Evolutionary conservation across 2,888 invertebrate species (phyloP).

Genomic region (Pediacus dermestoides): DNA sequence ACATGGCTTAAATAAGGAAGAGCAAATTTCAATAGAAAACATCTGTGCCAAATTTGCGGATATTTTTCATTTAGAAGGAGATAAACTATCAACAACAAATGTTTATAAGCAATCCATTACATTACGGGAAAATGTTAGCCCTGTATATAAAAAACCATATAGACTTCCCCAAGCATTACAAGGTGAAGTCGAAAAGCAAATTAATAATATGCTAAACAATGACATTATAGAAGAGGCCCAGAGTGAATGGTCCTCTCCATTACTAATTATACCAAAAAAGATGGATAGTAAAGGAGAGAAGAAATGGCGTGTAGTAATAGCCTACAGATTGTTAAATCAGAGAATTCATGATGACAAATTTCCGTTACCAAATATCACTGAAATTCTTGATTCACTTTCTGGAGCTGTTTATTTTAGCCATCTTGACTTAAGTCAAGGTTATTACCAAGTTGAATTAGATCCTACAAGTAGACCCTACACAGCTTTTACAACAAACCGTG

Average conservation of each 20-base stretch:
- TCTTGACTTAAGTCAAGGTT: conserved; percentile 4
- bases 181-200: neutral
- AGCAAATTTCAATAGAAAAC: conserved; percentile 4
- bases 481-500: neutral
- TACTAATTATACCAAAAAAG: conserved; percentile 1
- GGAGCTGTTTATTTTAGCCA: conserved; percentile 3
- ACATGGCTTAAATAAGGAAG: neutral
- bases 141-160: conserved; percentile 3
- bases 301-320: conserved; percentile 4
- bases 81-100: neutral
- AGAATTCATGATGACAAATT: conserved; percentile 1
- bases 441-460: conserved; percentile 2
- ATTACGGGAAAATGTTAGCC: neutral
- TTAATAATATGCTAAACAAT: conserved; percentile 1
- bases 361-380: conserved; percentile 1
- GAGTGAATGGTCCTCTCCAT: neutral
- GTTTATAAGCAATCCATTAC: conserved; percentile 1
- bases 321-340: neutral
- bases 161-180: neutral
- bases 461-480: neutral
- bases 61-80: neutral
- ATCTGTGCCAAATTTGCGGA: conserved; percentile 1
- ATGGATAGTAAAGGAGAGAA: neutral
- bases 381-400: conserved; percentile 2
- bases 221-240: conserved; percentile 5